phyloP scores from a whole-genome alignment of 2,113 vertebrate species.

The Leucosticte australis region DNA sequence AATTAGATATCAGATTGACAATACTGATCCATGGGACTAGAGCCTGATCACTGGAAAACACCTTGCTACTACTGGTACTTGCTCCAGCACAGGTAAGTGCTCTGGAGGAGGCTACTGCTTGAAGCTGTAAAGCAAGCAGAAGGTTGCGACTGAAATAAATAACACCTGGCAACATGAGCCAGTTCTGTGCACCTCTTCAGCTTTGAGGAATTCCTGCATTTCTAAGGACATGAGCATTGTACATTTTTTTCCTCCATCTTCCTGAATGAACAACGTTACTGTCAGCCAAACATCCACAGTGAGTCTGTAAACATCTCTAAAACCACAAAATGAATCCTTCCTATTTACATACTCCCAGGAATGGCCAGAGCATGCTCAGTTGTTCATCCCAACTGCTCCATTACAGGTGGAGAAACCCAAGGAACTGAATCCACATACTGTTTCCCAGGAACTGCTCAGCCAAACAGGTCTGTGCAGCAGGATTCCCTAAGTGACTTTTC shows the following conservation, averaged over 20 bases:
- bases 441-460: background rate
- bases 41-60: background rate
- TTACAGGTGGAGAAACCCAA: background rate
- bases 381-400: background rate
- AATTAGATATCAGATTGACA: background rate
- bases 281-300: background rate
- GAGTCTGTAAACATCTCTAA: background rate
- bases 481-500: background rate
- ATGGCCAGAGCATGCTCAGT: rapidly evolving
- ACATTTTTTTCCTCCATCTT: background rate
- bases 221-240: background rate
- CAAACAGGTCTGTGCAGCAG: background rate
- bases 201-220: background rate
- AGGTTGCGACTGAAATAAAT: background rate
- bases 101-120: background rate
- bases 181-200: background rate
- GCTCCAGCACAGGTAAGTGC: background rate
- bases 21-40: background rate
- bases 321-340: background rate
- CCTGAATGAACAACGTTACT: background rate
- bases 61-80: background rate
- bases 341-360: background rate
- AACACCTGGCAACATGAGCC: background rate
- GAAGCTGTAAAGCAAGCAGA: background rate
- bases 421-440: background rate